Evolutionary conservation across 2,113 vertebrate genomes (phyloP).

Genomic region (Paramisgurnus dabryanus): DNA sequence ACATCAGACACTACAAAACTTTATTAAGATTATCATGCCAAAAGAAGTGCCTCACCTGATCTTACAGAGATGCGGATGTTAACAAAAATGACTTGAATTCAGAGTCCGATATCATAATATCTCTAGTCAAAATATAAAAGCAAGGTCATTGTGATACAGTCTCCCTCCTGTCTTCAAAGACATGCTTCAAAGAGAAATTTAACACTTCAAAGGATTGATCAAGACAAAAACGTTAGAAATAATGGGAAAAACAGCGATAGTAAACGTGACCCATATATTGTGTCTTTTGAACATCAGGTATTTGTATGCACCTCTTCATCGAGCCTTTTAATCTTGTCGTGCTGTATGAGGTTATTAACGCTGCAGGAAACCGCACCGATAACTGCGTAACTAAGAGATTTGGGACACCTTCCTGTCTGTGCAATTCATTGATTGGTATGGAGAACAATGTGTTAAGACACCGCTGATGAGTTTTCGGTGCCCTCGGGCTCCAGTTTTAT

Average conservation of each 20-base stretch:
- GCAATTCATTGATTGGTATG: not conserved
- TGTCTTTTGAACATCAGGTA: constrained; percentile 3
- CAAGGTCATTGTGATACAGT: constrained; percentile 12
- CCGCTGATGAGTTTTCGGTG: not conserved
- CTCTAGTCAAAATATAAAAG: constrained; percentile 3
- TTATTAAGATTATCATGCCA: no score
- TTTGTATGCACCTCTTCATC: constrained; percentile 10
- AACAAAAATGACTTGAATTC: not conserved
- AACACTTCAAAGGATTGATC: constrained; percentile 34
- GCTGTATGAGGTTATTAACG: constrained; percentile 11
- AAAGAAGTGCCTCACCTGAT: no score
- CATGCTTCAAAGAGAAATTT: constrained; percentile 33
- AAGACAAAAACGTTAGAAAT: constrained; percentile 33
- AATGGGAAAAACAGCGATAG: not conserved
- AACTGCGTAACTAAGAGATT: constrained; percentile 11
- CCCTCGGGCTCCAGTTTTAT: not conserved
- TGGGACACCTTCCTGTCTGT: constrained; percentile 22
- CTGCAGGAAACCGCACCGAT: constrained; percentile 3
- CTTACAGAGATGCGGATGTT: no score
- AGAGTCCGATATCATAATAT: constrained; percentile 2
- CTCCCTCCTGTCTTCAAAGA: constrained; percentile 36
- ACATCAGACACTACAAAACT: no score
- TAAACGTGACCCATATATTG: constrained; percentile 26
- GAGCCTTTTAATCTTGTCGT: constrained; percentile 25
- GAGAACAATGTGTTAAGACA: not conserved